phyloP scores from a whole-genome alignment of 1,140 invertebrate genomes.

The Ooceraea biroi region DNA sequence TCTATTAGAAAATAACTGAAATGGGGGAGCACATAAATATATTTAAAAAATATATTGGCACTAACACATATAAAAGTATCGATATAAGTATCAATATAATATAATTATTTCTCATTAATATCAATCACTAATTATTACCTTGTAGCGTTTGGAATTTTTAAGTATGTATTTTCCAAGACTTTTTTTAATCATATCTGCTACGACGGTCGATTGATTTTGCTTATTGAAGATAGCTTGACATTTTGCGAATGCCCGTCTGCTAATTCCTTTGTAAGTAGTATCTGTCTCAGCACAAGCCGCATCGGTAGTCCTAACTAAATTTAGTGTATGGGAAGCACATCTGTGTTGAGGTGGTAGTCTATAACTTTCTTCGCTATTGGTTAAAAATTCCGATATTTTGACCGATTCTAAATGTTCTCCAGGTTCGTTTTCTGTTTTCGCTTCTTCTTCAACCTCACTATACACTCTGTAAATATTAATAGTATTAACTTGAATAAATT shows the following conservation, averaged over 20 bases:
- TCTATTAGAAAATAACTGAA: constrained; percentile 7
- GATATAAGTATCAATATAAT: no score
- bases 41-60: constrained; percentile 26
- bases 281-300: background rate
- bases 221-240: constrained; percentile 34
- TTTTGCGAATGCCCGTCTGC: constrained; percentile 23
- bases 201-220: constrained; percentile 22
- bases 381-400: constrained; percentile 12
- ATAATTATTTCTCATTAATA: constrained; percentile 31
- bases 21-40: constrained; percentile 15
- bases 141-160: constrained; percentile 45
- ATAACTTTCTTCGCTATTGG: constrained; percentile 15
- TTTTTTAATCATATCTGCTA: constrained; percentile 18
- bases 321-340: constrained; percentile 26
- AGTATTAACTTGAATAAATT: no score
- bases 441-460: background rate
- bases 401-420: background rate
- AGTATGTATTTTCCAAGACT: constrained; percentile 33
- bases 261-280: constrained; percentile 20
- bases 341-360: constrained; percentile 10
- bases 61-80: background rate
- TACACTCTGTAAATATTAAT: constrained; percentile 25
- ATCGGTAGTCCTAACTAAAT: constrained; percentile 14
- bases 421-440: constrained; percentile 2
- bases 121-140: constrained; percentile 26